Percentiles rank a stretch among this genome's conserved stretches.
Evolutionary conservation across 1,140 invertebrate species (phyloP).

Genomic region (Tetramorium alpestre): DNA sequence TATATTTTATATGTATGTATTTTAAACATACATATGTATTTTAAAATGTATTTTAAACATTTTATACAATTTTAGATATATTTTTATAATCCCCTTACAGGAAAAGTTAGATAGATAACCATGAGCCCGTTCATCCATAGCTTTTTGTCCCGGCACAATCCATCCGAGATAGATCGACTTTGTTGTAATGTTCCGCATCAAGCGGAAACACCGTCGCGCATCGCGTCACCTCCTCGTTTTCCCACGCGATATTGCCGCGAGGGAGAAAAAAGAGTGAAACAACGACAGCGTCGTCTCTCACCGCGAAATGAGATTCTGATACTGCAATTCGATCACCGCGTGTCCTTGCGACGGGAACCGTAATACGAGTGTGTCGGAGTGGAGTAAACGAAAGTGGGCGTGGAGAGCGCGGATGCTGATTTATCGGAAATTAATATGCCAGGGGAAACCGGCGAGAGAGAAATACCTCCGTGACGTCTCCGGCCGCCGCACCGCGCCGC

Average conservation of each 20-base stretch:
- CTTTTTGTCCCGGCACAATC: conserved; percentile 4
- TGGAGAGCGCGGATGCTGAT: conserved; percentile 2
- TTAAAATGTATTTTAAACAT: neutral
- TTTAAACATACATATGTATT: neutral
- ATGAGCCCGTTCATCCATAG: neutral
- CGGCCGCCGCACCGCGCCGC: neutral
- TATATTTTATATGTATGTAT: neutral
- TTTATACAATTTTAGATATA: neutral
- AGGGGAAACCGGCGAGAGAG: conserved; percentile 9
- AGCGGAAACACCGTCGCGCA: conserved; percentile 17
- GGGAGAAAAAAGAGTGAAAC: conserved; percentile 10
- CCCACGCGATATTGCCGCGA: neutral
- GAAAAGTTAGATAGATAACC: neutral
- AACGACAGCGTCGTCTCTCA: conserved; percentile 14
- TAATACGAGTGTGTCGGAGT: conserved; percentile 11
- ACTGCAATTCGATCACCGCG: conserved; percentile 31
- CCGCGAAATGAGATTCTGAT: conserved; percentile 57
- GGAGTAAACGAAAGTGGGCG: neutral
- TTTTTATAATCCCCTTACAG: neutral
- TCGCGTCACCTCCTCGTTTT: conserved; percentile 21
- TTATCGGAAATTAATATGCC: conserved; percentile 55
- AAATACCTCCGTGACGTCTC: conserved; percentile 8
- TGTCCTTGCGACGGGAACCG: conserved; percentile 2
- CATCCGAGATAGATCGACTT: conserved; percentile 32
- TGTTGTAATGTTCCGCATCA: conserved; percentile 19